A percentile compares a stretch with the other conserved stretches of the same genome.
Conservation (phyloP, 2,113 vertebrate genomes). For the Trochalopteron elliotii region DNA sequence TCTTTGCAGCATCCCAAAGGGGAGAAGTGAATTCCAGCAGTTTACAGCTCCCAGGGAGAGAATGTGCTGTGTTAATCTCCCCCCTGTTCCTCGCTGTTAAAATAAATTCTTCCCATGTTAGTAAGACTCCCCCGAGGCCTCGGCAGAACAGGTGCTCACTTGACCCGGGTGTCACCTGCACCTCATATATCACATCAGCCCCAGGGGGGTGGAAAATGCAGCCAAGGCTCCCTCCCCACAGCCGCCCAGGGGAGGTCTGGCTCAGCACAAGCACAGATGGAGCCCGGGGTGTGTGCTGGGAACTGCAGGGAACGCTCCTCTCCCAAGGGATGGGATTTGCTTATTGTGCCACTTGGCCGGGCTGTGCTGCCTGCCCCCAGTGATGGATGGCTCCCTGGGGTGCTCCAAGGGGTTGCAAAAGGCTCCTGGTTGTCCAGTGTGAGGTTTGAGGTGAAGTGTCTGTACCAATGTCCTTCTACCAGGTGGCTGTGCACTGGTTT, state of each 20-base stretch:
- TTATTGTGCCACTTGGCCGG: neutral
- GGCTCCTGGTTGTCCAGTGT: neutral
- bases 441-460: neutral
- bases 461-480: neutral
- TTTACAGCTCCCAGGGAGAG: constrained; percentile 14
- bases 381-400: neutral
- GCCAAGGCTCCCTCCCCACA: neutral
- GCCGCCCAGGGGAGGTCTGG: neutral
- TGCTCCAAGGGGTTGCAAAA: neutral
- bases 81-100: constrained; percentile 4
- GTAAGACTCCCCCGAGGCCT: constrained; percentile 65
- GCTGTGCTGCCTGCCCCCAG: neutral
- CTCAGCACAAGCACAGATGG: constrained; percentile 42
- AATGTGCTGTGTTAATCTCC: constrained; percentile 44
- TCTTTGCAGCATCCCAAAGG: neutral
- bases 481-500: neutral
- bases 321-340: neutral
- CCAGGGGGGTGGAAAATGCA: neutral
- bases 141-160: constrained; percentile 73
- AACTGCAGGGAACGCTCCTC: neutral
- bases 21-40: constrained; percentile 47
- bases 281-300: neutral
- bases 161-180: constrained; percentile 68
- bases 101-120: constrained; percentile 72
- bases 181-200: constrained; percentile 71